Evolutionary conservation across 1,140 invertebrate species (phyloP).

Genomic region (Neotoxoptera formosana): DNA sequence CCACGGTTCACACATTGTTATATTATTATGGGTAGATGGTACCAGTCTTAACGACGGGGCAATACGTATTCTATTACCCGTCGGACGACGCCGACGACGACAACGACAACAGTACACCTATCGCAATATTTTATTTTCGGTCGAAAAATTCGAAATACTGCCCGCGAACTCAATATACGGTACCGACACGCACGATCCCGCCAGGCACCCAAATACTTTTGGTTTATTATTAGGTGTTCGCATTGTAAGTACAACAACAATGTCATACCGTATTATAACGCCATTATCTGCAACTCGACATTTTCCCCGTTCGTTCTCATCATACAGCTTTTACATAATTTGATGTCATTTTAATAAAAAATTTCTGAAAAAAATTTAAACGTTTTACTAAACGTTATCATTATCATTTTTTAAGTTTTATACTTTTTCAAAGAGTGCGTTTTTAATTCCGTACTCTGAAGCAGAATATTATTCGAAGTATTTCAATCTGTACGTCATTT

Average conservation of each 20-base stretch:
- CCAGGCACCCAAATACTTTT: background rate
- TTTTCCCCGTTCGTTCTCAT: background rate
- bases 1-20: too few relatives aligned
- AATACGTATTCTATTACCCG: background rate
- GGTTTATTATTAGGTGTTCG: background rate
- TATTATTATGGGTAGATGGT: background rate
- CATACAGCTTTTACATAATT: too few relatives aligned
- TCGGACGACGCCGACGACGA: background rate
- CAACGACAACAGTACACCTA: background rate
- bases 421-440: too few relatives aligned
- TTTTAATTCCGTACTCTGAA: too few relatives aligned
- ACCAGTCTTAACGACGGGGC: background rate
- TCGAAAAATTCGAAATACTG: background rate
- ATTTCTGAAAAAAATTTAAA: too few relatives aligned
- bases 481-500: too few relatives aligned
- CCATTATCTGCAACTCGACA: background rate
- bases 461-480: too few relatives aligned
- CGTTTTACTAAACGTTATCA: too few relatives aligned
- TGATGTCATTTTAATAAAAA: too few relatives aligned
- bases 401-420: too few relatives aligned
- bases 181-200: background rate
- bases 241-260: background rate
- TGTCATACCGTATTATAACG: background rate
- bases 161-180: background rate
- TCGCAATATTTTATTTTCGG: background rate